These are phyloP conservation scores for Pocillopora verrucosa DNA, from an alignment of 64 coral and sea anemone species.

Conservation along the genomic window DNA sequence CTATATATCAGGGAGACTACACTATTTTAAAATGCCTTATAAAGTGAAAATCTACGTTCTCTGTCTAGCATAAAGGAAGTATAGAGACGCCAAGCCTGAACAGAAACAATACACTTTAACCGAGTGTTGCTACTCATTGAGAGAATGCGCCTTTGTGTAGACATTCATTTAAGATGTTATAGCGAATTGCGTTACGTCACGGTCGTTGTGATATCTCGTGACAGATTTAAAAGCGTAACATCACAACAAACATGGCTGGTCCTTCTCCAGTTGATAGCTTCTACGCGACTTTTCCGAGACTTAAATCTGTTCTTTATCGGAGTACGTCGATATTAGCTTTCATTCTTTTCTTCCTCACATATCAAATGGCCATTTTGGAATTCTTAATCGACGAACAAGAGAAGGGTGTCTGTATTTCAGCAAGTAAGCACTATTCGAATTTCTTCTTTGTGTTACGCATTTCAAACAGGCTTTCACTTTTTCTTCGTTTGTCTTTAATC, in stretches of 20 bases:
- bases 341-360: slow-evolving; percentile 62
- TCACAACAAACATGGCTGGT: slow-evolving; percentile 31
- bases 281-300: slow-evolving; percentile 59
- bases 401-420: neutral
- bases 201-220: no score
- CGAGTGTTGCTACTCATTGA: no score
- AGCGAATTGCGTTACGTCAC: no score
- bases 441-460: neutral
- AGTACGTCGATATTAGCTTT: slow-evolving; percentile 56
- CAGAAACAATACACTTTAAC: no score
- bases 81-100: no score
- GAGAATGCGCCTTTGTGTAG: no score
- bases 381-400: slow-evolving; percentile 65
- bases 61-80: no score
- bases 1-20: no score
- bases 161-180: no score
- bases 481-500: neutral
- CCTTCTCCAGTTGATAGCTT: slow-evolving; percentile 57
- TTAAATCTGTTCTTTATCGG: slow-evolving; percentile 56
- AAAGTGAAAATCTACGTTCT: no score
- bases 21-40: no score
- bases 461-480: neutral
- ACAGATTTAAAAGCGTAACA: neutral
- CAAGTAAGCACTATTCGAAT: slow-evolving; percentile 51
- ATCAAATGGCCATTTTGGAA: slow-evolving; percentile 79